Conservation (phyloP, 2,113 vertebrate species). For the Rhombomys opimus region DNA sequence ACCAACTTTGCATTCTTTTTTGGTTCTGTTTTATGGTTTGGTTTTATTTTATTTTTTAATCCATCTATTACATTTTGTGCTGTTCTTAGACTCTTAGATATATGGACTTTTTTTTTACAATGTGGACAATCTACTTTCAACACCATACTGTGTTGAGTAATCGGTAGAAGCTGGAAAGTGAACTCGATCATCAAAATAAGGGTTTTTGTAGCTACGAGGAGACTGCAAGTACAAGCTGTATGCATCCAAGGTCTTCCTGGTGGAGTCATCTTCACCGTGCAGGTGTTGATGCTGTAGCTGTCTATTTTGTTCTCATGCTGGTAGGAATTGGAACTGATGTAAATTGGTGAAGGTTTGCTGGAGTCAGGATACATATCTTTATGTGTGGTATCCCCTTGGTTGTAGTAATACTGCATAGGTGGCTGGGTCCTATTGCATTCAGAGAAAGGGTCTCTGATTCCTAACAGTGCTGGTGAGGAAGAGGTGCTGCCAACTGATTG, state of each 20-base stretch:
- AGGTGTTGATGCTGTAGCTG: slow-evolving; percentile 95
- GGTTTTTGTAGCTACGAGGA: slow-evolving; percentile 95
- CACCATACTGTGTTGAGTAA: slow-evolving; percentile 91
- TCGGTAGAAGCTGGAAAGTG: slow-evolving; percentile 92
- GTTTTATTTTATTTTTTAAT: too few species aligned
- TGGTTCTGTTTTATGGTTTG: too few species aligned
- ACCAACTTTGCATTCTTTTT: too few species aligned
- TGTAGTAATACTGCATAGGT: slow-evolving; percentile 98
- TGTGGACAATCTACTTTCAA: too few species aligned
- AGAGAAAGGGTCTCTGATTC: slow-evolving; percentile 94
- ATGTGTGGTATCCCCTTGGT: slow-evolving; percentile 93
- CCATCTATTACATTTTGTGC: too few species aligned
- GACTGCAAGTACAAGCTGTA: slow-evolving; percentile 96
- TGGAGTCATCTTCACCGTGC: slow-evolving; percentile 92
- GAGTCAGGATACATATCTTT: slow-evolving; percentile 96
- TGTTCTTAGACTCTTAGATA: too few species aligned
- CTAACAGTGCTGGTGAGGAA: slow-evolving; percentile 95
- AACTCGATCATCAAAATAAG: slow-evolving; percentile 94
- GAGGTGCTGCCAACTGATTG: slow-evolving; percentile 97
- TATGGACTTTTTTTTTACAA: too few species aligned
- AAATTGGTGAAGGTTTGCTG: slow-evolving; percentile 95
- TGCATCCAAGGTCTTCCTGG: slow-evolving; percentile 94
- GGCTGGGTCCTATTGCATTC: slow-evolving; percentile 94
- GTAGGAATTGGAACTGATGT: slow-evolving; percentile 96
- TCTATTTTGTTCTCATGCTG: slow-evolving; percentile 94